These are phyloP conservation scores for Novumbra hubbsi DNA, from an alignment of 2,797 vertebrate genomes.

Conservation along the genomic window DNA sequence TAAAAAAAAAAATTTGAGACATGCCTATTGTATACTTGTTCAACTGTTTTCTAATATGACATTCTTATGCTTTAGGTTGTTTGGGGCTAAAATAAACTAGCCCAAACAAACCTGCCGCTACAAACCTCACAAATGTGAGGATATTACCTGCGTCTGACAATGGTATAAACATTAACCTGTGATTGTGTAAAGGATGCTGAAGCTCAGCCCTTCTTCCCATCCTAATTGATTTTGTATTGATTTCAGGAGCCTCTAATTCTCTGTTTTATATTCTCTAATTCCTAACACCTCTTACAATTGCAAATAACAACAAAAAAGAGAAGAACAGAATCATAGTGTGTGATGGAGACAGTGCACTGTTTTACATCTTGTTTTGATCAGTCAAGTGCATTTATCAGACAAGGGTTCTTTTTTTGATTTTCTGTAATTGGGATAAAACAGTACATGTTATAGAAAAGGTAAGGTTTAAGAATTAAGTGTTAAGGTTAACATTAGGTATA, in stretches of 20 bases:
- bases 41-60: neutral
- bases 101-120: neutral
- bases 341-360: too few relatives aligned
- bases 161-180: neutral
- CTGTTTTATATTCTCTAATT: neutral
- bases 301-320: neutral
- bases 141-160: neutral
- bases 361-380: too few relatives aligned
- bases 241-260: neutral
- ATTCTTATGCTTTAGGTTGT: neutral
- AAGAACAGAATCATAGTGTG: too few relatives aligned
- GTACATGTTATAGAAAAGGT: too few relatives aligned
- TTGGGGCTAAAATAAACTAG: neutral
- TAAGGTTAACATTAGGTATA: too few relatives aligned
- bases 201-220: neutral
- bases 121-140: neutral
- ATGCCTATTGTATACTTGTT: neutral
- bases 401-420: too few relatives aligned
- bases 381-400: too few relatives aligned
- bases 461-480: too few relatives aligned
- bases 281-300: neutral
- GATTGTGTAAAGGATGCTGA: neutral
- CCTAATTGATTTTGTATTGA: constrained; percentile 6
- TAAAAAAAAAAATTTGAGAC: too few relatives aligned
- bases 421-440: too few relatives aligned